Evolutionary conservation across 2,113 vertebrate genomes (phyloP), one percentile per base, ranked within the genome.

Genomic region (Scopus umbretta): DNA sequence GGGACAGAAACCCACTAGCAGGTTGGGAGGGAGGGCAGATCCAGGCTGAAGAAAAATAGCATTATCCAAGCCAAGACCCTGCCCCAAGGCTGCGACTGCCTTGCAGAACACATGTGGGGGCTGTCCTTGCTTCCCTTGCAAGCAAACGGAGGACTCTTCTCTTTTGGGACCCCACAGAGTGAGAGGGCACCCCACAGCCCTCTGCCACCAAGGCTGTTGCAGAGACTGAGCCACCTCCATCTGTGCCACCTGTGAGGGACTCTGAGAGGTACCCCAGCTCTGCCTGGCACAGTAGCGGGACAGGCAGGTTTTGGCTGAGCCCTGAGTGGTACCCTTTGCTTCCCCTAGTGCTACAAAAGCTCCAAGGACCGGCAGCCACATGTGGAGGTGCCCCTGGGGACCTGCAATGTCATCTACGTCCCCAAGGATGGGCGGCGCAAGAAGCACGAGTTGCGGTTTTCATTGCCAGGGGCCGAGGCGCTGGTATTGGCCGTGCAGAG

Each of bases 401-500:
- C 97, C 72, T 99, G 99, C 96, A 99, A 96, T 0, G 99, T 99
- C 94, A 98, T 98, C 95, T 99, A 99, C 0, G 97, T 99, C 74
- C 98, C 99, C 50, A 99, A 99, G 97, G 99, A 99, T 2, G 98
- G 99, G 85, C 98, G 99, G 23, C 99, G 98, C 79, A 99, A 99
- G 96, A 99, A 99, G 89, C 99, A 99, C 0, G 99, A 99, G 97
- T 95, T 99, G 83, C 99, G 99, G 25, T 99, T 99, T 97, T 99
- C 99, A 0, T 96, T 99, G 94, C 99, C 99, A 0, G 98, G 99
- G 12, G 98, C 99, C 0, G 99, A 99, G 94, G 98, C 98, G 4
- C 97, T 99, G 88, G 99, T 99, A 90, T 95, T 99, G 96, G 99
- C 99, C 0, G 98, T 99, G 92, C 99, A 99, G 98, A 99, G 99